Evolutionary conservation across 2,797 vertebrate species (phyloP), one percentile per base, ranked within the genome.

Genomic region (Lophius americanus): DNA sequence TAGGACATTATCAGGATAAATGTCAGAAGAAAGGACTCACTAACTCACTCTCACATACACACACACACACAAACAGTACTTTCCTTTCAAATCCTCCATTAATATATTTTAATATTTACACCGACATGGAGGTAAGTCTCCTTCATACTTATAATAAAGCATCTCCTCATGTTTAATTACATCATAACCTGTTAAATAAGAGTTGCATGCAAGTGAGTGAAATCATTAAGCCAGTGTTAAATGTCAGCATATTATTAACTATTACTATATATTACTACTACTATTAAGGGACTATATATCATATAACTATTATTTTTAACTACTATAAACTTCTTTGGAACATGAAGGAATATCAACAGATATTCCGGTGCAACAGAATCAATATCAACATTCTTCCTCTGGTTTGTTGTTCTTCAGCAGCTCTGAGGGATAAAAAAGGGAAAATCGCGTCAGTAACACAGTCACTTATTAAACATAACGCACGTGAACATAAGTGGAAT

Each of bases 371-470:
- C 2, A 33, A 9, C 2, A 0, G 0, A 12, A 54, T 46, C n/a
- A 12, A 13, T 1, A 42, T 75, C 32, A 71, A 56, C 35, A 51
- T 7, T 56, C 50, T 23, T 52, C 70, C 7, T 79, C 41, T 57
- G 55, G 7, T 64, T 75, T 64, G 13, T 12, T 64, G 81, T 78
- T 69, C 65, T 82, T 85, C 2, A 66, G 72, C 63, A 89, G 64
- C 60, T 89, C 86, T 90, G 64, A 12, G 3, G 46, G 13, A 49
- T 48, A 46, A 52, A 54, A 60, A 55, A 55, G 14, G 13, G 35
- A 14, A 70, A 62, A 39, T 0, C 12, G 2, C 3, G 76, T 70
- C 3, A 75, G 46, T 9, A 37, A 46, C 7, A 33, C 5, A 62
- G 42, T n/a, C 12, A 48, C 2, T 35, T n/a, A 23, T 1, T 23